Base-by-base conservation (phyloP, 2,113 vertebrate species). In the Lampris incognitus region DNA sequence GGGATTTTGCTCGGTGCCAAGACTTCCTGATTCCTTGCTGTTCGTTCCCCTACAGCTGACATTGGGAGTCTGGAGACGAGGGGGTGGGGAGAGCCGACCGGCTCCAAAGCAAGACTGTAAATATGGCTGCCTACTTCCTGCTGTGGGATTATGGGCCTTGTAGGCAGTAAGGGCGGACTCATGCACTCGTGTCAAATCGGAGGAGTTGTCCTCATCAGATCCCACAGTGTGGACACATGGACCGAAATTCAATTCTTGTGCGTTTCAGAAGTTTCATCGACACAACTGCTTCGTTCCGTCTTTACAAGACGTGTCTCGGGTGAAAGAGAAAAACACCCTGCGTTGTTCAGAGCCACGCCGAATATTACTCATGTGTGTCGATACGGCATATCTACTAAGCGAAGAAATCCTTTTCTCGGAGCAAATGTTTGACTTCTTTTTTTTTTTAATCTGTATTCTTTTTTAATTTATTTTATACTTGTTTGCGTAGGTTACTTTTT, bases 381-480 rank as follows among this genome's bases (percentile, higher is more conserved):
- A 62, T 10, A 4, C 44, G 38, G 24, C 10, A 1, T 1, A 13
- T 40, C 40, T 66, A 51, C 40, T 41, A 85, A 56, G 13, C 39
- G 24, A 59, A 75, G 46, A 72, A 84, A 62, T 36, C 63, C 59
- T 69, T 44, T 69, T 2, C 48, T 10, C 42, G 66, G 69, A 39
- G 68, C 38, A 82, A 67, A 77, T 72, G 56, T 81, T 82, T 80
- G 57, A 81, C 50, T 77, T 83, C 82, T 85, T 63, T 83, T 66
- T 79, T 85, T 85, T 69, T 81, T 85, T 86, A 79, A 83, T 84
- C 24, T 24, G 79, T 65, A 79, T 71, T 87, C 88, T 86, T 89
- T 84, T 90, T 93, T 93, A 91, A 92, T 90, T 65, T 92, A 81
- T 91, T 92, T 91, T 89, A 81, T 92, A 91, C 90, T 78, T 78